A percentile compares a stretch with the other conserved stretches of the same genome.
These are phyloP conservation scores for Protomyctophum bolini DNA, from an alignment of 2,113 vertebrate genomes.

Conservation along the genomic window DNA sequence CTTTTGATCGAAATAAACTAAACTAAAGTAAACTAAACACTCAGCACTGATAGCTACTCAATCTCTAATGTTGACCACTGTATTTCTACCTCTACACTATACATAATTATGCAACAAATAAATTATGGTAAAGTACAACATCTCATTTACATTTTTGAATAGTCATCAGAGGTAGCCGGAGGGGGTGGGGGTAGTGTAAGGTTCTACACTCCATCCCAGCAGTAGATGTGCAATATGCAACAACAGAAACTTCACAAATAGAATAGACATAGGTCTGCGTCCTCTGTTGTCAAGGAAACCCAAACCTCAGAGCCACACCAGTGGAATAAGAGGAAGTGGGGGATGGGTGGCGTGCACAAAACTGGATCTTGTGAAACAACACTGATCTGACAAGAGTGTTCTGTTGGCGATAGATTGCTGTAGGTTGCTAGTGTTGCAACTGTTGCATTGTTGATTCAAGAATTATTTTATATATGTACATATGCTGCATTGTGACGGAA, in stretches of 20 bases:
- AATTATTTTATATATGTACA: not conserved
- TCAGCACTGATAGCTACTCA: not conserved
- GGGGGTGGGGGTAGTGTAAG: constrained; percentile 33
- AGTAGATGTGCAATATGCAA: constrained; percentile 63
- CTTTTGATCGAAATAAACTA: too few species aligned
- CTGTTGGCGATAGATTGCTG: too few species aligned
- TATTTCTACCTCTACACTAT: constrained; percentile 9
- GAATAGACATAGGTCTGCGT: constrained; percentile 52
- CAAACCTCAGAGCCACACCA: constrained; percentile 77
- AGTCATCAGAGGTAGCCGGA: constrained; percentile 43
- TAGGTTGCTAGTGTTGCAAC: not conserved
- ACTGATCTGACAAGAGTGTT: not conserved
- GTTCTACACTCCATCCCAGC: constrained; percentile 49
- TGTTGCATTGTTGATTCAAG: not conserved
- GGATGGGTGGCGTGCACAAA: constrained; percentile 55
- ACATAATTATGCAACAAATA: constrained; percentile 10
- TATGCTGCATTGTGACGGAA: not conserved
- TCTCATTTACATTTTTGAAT: constrained; percentile 58
- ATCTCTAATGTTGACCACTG: constrained; percentile 25
- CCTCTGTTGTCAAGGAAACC: constrained; percentile 75
- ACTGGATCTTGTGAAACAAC: constrained; percentile 34
- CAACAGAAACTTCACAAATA: constrained; percentile 72
- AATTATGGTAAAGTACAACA: not conserved
- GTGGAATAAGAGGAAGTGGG: constrained; percentile 76
- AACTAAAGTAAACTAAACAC: too few species aligned